phyloP scores from a whole-genome alignment of 2,113 vertebrate species.

The Elachura formosa region DNA sequence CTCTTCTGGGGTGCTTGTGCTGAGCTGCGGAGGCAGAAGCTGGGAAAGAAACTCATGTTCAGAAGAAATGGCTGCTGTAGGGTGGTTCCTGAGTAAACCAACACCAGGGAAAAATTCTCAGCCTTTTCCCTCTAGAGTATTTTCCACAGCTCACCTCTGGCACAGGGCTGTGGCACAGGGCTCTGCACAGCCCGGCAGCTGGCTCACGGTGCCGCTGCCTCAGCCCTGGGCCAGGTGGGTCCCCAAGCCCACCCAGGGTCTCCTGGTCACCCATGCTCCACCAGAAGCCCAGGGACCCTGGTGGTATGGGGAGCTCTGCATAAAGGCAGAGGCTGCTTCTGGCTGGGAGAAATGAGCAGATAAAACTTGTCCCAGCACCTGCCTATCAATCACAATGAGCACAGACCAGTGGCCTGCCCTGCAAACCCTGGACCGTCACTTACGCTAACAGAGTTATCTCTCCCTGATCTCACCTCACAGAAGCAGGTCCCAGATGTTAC shows the following conservation, averaged over 20 bases:
- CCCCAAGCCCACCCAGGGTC: not conserved
- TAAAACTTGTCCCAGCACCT: not conserved
- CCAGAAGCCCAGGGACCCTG: not conserved
- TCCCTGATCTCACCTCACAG: not conserved
- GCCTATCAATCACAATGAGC: not conserved
- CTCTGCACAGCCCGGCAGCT: not conserved
- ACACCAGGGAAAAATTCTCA: not conserved
- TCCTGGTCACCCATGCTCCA: not conserved
- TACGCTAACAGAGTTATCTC: conserved; percentile 12
- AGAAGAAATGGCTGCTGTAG: not conserved
- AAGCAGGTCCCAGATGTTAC: conserved; percentile 26
- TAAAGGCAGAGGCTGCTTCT: not conserved
- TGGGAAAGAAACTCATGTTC: not conserved
- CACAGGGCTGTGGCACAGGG: accelerated
- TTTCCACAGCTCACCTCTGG: not conserved
- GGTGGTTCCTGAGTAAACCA: not conserved
- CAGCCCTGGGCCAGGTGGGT: not conserved
- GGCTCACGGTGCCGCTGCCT: not conserved
- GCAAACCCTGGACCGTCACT: not conserved
- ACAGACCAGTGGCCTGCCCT: not conserved
- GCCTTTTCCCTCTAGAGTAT: not conserved
- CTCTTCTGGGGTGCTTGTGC: not conserved
- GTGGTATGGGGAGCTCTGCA: not conserved
- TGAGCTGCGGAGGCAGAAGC: not conserved
- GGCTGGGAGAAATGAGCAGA: not conserved